Evolutionary conservation across 2,888 invertebrate genomes (phyloP), one percentile per base, ranked within the genome.

Genomic region (Pseudoips prasinana): DNA sequence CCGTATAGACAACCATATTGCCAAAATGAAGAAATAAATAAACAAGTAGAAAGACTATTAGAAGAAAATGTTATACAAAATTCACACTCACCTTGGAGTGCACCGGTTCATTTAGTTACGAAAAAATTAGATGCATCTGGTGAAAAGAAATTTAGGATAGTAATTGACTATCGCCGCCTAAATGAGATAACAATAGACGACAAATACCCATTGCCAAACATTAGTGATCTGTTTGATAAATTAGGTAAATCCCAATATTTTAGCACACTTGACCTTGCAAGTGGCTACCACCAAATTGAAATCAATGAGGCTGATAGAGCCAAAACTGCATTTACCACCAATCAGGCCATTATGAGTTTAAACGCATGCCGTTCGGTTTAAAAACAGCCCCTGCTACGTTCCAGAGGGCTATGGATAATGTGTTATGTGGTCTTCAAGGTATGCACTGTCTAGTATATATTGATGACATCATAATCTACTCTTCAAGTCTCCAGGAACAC

Each of bases 91-190:
- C 20, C 20, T n/a, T 20, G 20, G 20, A 20, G 20, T 20, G 14
- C 24, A 10, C 30, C 30, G 1, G 30, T 30, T 1, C 30, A 30
- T 14, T 7, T 30, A 2, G 30, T 30, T 1, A 24, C 30, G 1
- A 30, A 30, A 7, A 24, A 30, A 9, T 7, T 10, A n/a, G 30
- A 30, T n/a, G 30, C 30, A 8, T 24, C 30, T 2, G 22, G 22
- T 1, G 10, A 30, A 19, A 7, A 11, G n/a, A 30, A 30, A 24
- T 30, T 2, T 5, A 22, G 46, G 14, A 37, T 76, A 8, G 75
- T 77, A 3, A 61, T 74, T 1, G 73, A 77, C 38, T 77, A 68
- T 36, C 33, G 70, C 18, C 64, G 70, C 10, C 25, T 53, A 5
- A 48, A 54, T 22, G 50, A 51, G 1, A 18, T 23, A 0, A 25